phyloP scores from a whole-genome alignment of 2,797 vertebrate species.

The Australoheros facetus region DNA sequence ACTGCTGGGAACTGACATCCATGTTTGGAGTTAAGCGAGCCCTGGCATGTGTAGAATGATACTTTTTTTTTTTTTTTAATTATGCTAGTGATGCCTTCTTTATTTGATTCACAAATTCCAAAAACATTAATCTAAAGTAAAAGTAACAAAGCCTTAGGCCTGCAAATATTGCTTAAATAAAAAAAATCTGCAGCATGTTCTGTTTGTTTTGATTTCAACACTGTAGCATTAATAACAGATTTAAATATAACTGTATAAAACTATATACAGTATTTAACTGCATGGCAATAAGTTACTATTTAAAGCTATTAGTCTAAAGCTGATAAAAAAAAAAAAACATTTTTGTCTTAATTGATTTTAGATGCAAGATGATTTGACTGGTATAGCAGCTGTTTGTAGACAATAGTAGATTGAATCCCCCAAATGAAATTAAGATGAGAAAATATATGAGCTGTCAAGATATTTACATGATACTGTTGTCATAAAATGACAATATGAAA shows the following conservation, averaged over 20 bases:
- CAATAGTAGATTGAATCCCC: neutral
- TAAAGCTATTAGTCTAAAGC: neutral
- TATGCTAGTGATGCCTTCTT: neutral
- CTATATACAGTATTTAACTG: neutral
- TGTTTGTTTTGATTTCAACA: slow-evolving; percentile 18
- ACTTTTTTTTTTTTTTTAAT: neutral
- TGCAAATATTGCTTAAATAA: slow-evolving; percentile 8
- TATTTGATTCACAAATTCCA: neutral
- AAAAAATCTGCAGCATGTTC: neutral
- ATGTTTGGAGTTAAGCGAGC: slow-evolving; percentile 18
- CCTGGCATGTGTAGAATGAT: neutral
- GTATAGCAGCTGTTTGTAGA: neutral
- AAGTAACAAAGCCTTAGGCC: slow-evolving; percentile 1
- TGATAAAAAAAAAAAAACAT: neutral
- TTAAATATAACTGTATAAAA: neutral
- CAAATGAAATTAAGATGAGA: neutral
- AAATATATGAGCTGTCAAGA: neutral
- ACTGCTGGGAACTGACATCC: slow-evolving; percentile 1
- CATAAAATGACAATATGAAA: neutral
- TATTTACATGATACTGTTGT: neutral
- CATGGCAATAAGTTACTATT: neutral
- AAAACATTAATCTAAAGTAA: neutral
- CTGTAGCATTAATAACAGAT: slow-evolving; percentile 25
- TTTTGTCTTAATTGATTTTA: neutral
- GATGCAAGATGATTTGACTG: neutral